These are phyloP conservation scores for Diachasma alloeum DNA, from an alignment of 1,140 invertebrate genomes.

Conservation along the genomic window DNA sequence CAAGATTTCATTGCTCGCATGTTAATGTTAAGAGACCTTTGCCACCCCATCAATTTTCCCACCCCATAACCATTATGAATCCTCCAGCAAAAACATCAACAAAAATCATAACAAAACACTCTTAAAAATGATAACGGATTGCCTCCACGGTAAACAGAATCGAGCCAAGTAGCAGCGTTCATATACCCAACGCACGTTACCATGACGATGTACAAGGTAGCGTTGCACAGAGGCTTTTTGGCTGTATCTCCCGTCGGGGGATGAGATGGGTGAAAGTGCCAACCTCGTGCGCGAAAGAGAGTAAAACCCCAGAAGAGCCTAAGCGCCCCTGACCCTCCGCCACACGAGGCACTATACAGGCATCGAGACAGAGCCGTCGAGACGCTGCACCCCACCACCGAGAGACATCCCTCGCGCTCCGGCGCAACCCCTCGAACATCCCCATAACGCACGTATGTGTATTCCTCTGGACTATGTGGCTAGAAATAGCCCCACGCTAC, in stretches of 20 bases:
- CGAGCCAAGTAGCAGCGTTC: background rate
- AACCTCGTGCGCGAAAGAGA: background rate
- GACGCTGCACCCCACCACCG: background rate
- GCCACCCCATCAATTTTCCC: background rate
- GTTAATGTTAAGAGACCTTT: too few relatives aligned
- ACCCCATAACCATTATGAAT: background rate
- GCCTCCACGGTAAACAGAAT: background rate
- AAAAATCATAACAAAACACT: background rate
- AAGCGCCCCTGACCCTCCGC: slow-evolving; percentile 19
- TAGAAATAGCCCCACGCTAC: background rate
- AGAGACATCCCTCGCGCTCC: background rate
- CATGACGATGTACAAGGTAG: background rate
- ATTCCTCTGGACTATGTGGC: slow-evolving; percentile 3
- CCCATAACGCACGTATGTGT: background rate
- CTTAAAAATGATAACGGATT: background rate
- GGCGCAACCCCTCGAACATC: background rate
- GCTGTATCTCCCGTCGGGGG: background rate
- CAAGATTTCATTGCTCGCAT: too few relatives aligned
- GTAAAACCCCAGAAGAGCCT: background rate
- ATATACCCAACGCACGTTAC: background rate
- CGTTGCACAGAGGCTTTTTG: background rate
- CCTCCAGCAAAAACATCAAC: background rate
- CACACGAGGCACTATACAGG: background rate
- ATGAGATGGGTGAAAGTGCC: background rate
- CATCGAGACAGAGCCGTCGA: slow-evolving; percentile 12